These are phyloP conservation scores for Drosophila athabasca DNA, from an alignment of 1,140 invertebrate genomes.

Conservation along the genomic window DNA sequence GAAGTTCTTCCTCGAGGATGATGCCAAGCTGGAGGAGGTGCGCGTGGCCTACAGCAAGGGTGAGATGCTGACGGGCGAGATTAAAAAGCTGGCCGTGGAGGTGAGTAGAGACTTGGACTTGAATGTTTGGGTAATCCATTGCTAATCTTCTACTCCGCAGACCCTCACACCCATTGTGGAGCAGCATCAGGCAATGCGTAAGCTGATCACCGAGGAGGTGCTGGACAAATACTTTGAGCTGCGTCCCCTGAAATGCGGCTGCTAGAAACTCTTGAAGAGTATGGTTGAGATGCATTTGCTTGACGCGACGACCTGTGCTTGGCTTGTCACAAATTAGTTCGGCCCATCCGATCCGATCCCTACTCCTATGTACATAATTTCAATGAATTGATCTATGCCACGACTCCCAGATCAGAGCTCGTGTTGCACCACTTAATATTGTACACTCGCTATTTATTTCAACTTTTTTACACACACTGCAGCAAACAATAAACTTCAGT, in stretches of 20 bases:
- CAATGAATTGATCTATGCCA: constrained; percentile 57
- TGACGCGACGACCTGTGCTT: constrained; percentile 24
- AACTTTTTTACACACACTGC: constrained; percentile 58
- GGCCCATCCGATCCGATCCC: constrained; percentile 9
- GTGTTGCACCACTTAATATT: constrained; percentile 49
- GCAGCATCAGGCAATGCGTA: constrained; percentile 92
- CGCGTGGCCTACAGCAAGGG: constrained; percentile 94
- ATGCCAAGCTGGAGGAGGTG: constrained; percentile 93
- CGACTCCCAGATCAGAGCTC: constrained; percentile 32
- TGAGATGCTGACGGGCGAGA: constrained; percentile 95
- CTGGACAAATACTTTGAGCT: constrained; percentile 93
- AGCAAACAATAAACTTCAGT: constrained; percentile 61
- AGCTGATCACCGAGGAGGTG: constrained; percentile 93
- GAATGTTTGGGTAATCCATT: not conserved
- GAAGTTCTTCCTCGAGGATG: constrained; percentile 97
- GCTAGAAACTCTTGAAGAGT: constrained; percentile 38
- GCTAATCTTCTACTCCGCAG: constrained; percentile 21
- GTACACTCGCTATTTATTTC: constrained; percentile 70
- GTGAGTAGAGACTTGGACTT: constrained; percentile 38
- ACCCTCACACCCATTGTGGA: constrained; percentile 88
- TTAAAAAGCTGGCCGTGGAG: constrained; percentile 96
- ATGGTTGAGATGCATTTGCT: constrained; percentile 12
- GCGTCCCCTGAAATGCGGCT: constrained; percentile 88
- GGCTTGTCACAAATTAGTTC: constrained; percentile 17
- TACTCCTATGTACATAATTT: constrained; percentile 50